phyloP scores from a whole-genome alignment of 2,888 invertebrate genomes.

The Thumatha senex region DNA sequence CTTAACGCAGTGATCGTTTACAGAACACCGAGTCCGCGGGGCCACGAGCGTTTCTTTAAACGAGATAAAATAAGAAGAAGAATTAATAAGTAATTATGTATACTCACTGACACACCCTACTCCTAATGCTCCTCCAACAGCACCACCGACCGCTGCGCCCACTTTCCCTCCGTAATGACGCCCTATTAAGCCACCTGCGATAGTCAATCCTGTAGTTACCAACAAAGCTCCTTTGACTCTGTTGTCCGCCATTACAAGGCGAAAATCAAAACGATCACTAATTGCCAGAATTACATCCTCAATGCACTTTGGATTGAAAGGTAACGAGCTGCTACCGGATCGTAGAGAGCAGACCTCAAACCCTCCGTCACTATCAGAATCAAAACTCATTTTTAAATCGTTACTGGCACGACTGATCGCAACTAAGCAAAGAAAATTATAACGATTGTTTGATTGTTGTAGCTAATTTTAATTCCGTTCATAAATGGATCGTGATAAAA shows the following conservation, averaged over 20 bases:
- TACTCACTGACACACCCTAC: conserved; percentile 67
- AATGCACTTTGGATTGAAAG: conserved; percentile 58
- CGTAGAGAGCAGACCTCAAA: conserved; percentile 34
- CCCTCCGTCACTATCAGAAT: conserved; percentile 21
- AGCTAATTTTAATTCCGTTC: background rate
- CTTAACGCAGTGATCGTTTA: too few relatives aligned
- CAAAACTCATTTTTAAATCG: conserved; percentile 6
- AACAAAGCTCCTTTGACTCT: conserved; percentile 52
- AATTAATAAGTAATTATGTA: too few relatives aligned
- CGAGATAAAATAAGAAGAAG: too few relatives aligned
- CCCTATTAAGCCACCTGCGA: conserved; percentile 69
- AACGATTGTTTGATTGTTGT: background rate
- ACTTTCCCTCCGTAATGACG: conserved; percentile 68
- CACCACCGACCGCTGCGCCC: conserved; percentile 68
- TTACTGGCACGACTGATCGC: background rate
- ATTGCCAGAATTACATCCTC: conserved; percentile 66
- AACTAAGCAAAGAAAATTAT: background rate
- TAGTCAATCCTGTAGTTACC: conserved; percentile 62
- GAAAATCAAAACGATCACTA: conserved; percentile 67
- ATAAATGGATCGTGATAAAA: background rate
- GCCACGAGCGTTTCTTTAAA: too few relatives aligned
- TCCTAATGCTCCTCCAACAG: conserved; percentile 70
- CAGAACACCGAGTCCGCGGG: too few relatives aligned
- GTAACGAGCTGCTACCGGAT: conserved; percentile 40
- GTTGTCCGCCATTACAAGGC: conserved; percentile 55